Evolutionary conservation across 2,797 vertebrate genomes (phyloP), one percentile per base, ranked within the genome.

Genomic region (Spinibarbus caldwelli): DNA sequence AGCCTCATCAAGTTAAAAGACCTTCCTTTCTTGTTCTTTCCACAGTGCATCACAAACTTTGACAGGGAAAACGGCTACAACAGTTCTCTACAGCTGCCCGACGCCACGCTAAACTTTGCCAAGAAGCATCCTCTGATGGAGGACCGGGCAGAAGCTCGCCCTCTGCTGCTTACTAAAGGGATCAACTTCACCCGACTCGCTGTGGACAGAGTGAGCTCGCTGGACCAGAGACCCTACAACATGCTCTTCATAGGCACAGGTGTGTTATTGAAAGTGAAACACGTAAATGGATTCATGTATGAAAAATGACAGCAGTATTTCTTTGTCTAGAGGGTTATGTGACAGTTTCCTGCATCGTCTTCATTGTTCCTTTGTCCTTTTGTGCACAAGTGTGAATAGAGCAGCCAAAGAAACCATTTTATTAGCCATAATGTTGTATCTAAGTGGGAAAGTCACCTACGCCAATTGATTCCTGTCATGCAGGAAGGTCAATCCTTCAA

Each of bases 61-160:
- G 97, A 98, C 92, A 94, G 97, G 2, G 96, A 93, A 70, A 96
- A 94, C 0, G 95, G 97, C 87, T 97, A 96, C 66, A 95, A 93
- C 95, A 99, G 95, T 87, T 98, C 97, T 0, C 93, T 99, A 86
- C 97, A 97, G 94, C 95, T 99, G 91, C 98, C 98, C 0, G 98
- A 99, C 89, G 96, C 96, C 89, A 99, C 96, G 0, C 96, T 99
- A 62, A 99, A 97, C 95, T 99, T 99, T n/a, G 97, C 97, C 90
- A 99, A 98, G 95, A 98, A 97, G 91, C 98, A 99, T 94, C 97
- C 97, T 0, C 94, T 99, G 90, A 97, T 99, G 97, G 97, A 98
- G 17, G 95, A 96, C 62, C 94, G 95, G 80, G 96, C 97, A 82
- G 94, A 93, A 38, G 95, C 95, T 45, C 96, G 94, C 88, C 98